Conservation (phyloP, 2,888 invertebrate species). For the Emmelina monodactyla region DNA sequence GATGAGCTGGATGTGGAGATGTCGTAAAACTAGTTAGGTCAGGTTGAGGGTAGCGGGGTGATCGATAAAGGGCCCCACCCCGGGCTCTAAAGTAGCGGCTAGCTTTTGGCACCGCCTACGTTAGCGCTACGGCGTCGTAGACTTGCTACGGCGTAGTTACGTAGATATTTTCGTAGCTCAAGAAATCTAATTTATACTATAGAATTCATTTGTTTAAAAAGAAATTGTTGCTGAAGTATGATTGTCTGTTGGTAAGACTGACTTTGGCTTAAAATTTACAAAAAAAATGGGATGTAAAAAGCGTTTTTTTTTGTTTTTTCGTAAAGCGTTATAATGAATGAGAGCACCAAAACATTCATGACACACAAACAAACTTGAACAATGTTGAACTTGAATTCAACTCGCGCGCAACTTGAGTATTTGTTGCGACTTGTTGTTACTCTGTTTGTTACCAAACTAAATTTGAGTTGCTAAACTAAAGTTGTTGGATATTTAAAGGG, state of each 20-base stretch:
- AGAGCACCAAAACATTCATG: too few relatives aligned
- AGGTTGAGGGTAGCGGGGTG: constrained; percentile 26
- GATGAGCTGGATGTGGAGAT: constrained; percentile 8
- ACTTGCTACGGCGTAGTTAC: constrained; percentile 2
- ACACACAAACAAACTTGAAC: too few relatives aligned
- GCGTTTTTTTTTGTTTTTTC: too few relatives aligned
- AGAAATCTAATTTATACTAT: too few relatives aligned
- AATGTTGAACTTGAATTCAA: constrained; percentile 56
- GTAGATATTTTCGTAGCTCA: too few relatives aligned
- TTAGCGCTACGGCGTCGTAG: constrained; percentile 16
- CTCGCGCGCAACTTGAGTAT: constrained; percentile 62
- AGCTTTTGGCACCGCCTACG: constrained; percentile 39
- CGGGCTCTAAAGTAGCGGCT: constrained; percentile 30
- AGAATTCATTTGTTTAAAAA: too few relatives aligned
- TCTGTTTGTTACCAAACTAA: constrained; percentile 62
- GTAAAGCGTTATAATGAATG: too few relatives aligned
- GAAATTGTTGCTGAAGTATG: too few relatives aligned
- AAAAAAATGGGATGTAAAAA: too few relatives aligned
- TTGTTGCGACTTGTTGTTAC: constrained; percentile 63
- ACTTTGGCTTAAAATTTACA: too few relatives aligned
- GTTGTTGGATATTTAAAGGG: constrained; percentile 63
- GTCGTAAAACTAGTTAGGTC: constrained; percentile 28
- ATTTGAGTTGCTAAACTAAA: constrained; percentile 66
- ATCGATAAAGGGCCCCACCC: constrained; percentile 40
- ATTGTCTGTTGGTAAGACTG: too few relatives aligned